Evolutionary conservation across 2,113 vertebrate species (phyloP).

Genomic region (Hippocampus comes): DNA sequence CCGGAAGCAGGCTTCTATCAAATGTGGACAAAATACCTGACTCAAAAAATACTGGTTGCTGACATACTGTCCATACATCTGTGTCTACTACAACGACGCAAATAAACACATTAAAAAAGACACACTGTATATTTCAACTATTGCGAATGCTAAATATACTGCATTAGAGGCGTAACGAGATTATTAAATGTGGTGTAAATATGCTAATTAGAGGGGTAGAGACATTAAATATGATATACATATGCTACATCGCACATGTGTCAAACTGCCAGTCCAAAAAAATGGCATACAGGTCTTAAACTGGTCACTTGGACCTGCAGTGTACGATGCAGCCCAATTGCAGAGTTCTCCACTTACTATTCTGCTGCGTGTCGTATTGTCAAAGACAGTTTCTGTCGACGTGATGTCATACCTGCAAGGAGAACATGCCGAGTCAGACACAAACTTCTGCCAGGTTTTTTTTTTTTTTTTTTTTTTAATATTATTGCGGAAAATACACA

Average conservation of each 20-base stretch:
- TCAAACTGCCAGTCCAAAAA: too few species aligned
- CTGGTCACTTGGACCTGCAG: not conserved
- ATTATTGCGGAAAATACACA: not conserved
- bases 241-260: too few species aligned
- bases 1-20: not conserved
- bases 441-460: not conserved
- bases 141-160: too few species aligned
- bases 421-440: not conserved
- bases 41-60: too few species aligned
- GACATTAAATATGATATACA: too few species aligned
- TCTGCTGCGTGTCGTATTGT: slow-evolving; percentile 89
- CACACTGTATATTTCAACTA: not conserved
- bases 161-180: too few species aligned
- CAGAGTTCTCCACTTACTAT: slow-evolving; percentile 80
- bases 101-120: not conserved
- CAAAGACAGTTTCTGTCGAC: slow-evolving; percentile 88
- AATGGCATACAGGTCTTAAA: not conserved
- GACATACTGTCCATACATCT: too few species aligned
- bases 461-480: not conserved
- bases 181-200: too few species aligned
- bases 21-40: not conserved
- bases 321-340: not conserved
- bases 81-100: not conserved
- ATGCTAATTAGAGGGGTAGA: too few species aligned
- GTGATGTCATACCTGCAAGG: slow-evolving; percentile 86